Base-by-base conservation (phyloP, 2,888 invertebrate species). In the Folsomia manolachei region DNA sequence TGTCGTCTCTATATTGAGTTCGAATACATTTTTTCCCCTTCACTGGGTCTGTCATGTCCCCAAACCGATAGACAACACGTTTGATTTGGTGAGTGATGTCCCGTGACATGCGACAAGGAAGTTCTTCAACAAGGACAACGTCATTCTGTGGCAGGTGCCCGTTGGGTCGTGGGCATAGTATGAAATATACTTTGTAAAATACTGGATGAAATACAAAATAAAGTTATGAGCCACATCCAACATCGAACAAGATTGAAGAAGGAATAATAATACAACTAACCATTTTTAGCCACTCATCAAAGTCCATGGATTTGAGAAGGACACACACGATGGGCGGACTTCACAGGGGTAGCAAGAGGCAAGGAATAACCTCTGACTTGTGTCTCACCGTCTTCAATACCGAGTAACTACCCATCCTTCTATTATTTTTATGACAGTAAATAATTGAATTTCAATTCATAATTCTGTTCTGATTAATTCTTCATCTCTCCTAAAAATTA, bases 41-140 rank as follows among this genome's bases (percentile, higher is more conserved):
- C 25, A 95, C 85, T 1, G 95, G 95, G 84, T 94, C 93, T n/a
- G 89, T 91, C 67, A 93, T 86, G 84, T 95, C 93, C 79, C 95
- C 95, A 80, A 90, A 85, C 1, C 90, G 91, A 84, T 91, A 92
- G 19, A 95, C 87, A 2, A 94, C 88, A 83, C 93, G 89, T 81
- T 91, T 87, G 0, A 95, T 89, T 85, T 89, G 87, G 82, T 94
- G 94, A 7, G 91, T 90, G 11, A 95, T 90, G 1, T 92, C 84
- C 74, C 89, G 89, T 0, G 93, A 91, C 75, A 92, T 81, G 83
- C 90, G 91, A 72, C 89, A 84, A 1, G 91, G 89, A 65, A 94
- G 83, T 78, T 88, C 88, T 83, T 92, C 88, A 78, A 94, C 90
- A 18, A 95, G 85, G 2, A 93, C 93, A 63, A 92, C 86, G 82